These are phyloP conservation scores for Cephus rjabovi DNA, from an alignment of 2,888 invertebrate species.

Conservation along the genomic window DNA sequence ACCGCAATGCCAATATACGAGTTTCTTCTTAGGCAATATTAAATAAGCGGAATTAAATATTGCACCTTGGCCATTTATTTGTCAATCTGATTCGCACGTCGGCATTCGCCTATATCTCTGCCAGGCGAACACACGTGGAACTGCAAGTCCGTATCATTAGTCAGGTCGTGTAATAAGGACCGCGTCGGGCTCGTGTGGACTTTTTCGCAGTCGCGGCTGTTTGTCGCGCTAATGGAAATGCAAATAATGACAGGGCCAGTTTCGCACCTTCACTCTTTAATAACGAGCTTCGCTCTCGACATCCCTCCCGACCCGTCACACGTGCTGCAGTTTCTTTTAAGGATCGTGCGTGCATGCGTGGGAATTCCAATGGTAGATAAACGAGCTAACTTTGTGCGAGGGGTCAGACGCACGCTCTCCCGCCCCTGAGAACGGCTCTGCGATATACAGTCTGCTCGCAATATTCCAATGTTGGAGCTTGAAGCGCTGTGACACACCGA, in stretches of 20 bases:
- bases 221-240: slow-evolving; percentile 50
- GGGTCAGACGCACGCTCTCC: background rate
- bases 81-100: background rate
- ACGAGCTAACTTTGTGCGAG: slow-evolving; percentile 9
- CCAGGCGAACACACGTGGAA: background rate
- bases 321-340: background rate
- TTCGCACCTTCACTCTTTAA: slow-evolving; percentile 42
- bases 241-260: slow-evolving; percentile 45
- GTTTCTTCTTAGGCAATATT: background rate
- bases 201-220: slow-evolving; percentile 40
- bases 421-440: background rate
- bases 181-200: background rate
- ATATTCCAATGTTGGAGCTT: background rate
- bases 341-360: slow-evolving; percentile 18
- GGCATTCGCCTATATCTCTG: background rate
- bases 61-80: background rate
- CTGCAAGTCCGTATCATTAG: slow-evolving; percentile 3
- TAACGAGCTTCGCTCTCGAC: slow-evolving; percentile 32
- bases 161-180: slow-evolving; percentile 4
- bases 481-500: background rate
- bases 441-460: too few relatives aligned
- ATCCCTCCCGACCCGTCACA: background rate
- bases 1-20: background rate
- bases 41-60: slow-evolving; percentile 2
- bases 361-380: slow-evolving; percentile 35